phyloP scores from a whole-genome alignment of 2,113 vertebrate genomes.

The human region GRCh38 chr13:47800501-47801000 shows the following conservation, averaged over 20 bases:
- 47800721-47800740: neutral
- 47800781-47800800: neutral
- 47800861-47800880: neutral
- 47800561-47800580: neutral
- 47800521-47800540: neutral
- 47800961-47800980: neutral
- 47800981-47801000: neutral
- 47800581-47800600: neutral
- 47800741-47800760: neutral
- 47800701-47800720: neutral
- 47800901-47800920: neutral
- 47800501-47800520: neutral
- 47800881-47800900: neutral
- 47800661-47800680: neutral
- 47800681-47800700: neutral
- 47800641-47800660: accelerated
- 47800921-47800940: neutral
- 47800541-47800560: neutral
- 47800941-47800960: neutral
- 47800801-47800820: neutral
- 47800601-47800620: neutral
- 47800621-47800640: neutral
- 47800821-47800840: neutral
- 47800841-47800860: neutral
- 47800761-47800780: neutral